Percentiles rank a stretch among this genome's conserved stretches.
These are phyloP conservation scores for Tanypteryx hageni DNA, from an alignment of 2,888 invertebrate species.

Conservation along the genomic window DNA sequence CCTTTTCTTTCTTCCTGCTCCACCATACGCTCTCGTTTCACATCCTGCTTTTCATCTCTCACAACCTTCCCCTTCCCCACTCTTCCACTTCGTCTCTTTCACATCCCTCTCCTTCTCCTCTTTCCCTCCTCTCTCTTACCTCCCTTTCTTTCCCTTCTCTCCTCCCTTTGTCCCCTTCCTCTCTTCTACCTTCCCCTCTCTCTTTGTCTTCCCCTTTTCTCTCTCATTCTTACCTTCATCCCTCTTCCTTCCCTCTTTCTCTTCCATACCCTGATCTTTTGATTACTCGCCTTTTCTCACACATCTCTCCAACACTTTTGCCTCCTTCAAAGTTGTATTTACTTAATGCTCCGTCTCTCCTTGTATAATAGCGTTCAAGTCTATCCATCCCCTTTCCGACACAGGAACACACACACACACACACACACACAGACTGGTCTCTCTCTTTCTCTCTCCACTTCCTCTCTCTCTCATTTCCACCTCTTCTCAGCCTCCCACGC, in stretches of 20 bases:
- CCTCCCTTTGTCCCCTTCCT: not conserved
- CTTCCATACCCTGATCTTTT: not conserved
- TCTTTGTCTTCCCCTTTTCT: not conserved
- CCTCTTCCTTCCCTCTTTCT: not conserved
- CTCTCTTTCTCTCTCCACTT: not conserved
- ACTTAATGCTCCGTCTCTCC: not conserved
- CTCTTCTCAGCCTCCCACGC: not conserved
- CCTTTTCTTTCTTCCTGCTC: not conserved
- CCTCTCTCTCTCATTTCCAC: not conserved
- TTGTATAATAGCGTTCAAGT: not conserved
- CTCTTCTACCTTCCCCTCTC: not conserved
- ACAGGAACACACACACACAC: not conserved
- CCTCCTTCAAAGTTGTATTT: constrained; percentile 26
- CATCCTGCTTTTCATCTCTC: not conserved
- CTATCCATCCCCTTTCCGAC: not conserved
- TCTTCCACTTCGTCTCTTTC: not conserved
- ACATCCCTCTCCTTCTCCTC: not conserved
- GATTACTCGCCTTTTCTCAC: not conserved
- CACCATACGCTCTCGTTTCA: not conserved
- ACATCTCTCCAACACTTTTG: not conserved
- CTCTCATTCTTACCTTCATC: not conserved
- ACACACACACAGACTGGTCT: not conserved
- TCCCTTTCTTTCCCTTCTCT: not conserved
- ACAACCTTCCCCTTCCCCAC: not conserved
- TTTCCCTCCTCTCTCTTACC: not conserved